Base-by-base conservation (phyloP, 2,113 vertebrate genomes). In the Cranoglanis bouderius region DNA sequence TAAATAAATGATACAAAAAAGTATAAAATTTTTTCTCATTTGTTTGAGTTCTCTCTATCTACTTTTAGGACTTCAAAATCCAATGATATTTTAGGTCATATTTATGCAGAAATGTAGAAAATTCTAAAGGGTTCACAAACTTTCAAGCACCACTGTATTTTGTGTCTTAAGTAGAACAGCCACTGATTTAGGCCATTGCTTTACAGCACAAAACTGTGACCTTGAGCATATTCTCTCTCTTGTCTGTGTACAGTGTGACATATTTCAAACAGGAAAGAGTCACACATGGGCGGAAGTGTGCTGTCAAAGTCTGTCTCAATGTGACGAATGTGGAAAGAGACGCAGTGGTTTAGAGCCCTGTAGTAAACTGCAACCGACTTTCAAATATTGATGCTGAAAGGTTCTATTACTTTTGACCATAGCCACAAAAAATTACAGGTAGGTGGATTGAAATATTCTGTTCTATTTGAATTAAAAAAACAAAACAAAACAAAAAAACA, bases 241-340 rank as follows among this genome's bases (percentile, higher is more conserved):
- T 18, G 1, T 75, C 40, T 43, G 3, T 43, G 65, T 35, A 70
- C 12, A 49, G 24, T 77, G 40, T 49, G n/a, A 29, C 38, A 7
- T 53, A 53, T 81, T 35, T 90, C 82, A 83, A 89, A 90, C 90
- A 92, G 90, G 81, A 93, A 91, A 70, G 19, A 93, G 91, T 91
- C 84, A 86, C 88, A 91, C 89, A 75, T 87, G 91, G 86, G 92
- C 90, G 94, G 95, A 96, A 96, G 92, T 90, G 90, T 92, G 93
- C 91, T 88, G 91, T 83, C 29, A 61, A 89, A 91, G 85, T 89
- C 84, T 89, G 91, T 86, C 85, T 90, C 87, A 80, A 80, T 85
- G 57, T 90, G 61, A 90, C 53, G 67, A 21, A n/a, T 93, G 92
- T 84, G 93, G 92, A 93, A 95, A 93, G 93, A 90, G 85, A 87